phyloP scores from a whole-genome alignment of 2,797 vertebrate genomes.

The Bufotes viridis region DNA sequence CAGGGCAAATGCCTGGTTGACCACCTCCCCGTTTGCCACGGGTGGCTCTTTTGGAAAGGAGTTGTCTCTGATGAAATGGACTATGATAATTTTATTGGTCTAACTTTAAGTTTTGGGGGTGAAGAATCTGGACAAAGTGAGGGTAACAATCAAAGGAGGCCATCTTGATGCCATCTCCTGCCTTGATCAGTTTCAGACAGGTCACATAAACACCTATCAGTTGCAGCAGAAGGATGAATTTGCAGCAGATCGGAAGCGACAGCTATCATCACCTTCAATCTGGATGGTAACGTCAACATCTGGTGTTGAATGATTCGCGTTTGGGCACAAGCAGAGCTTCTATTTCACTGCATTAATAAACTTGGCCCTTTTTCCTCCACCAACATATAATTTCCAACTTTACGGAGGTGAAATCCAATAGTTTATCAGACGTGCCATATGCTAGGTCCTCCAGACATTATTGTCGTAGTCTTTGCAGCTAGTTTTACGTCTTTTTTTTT shows the following conservation, averaged over 20 bases:
- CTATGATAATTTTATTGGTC: background rate
- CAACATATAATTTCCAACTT: constrained; percentile 49
- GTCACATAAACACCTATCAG: constrained; percentile 24
- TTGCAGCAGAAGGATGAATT: constrained; percentile 5
- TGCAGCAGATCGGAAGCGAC: constrained; percentile 19
- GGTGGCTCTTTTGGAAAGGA: background rate
- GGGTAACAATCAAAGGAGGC: background rate
- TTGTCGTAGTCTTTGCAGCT: constrained; percentile 19
- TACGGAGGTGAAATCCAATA: constrained; percentile 42
- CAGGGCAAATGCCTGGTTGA: too few species aligned
- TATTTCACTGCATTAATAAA: constrained; percentile 46
- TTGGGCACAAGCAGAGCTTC: constrained; percentile 31
- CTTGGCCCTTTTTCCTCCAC: constrained; percentile 36
- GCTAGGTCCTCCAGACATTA: constrained; percentile 39
- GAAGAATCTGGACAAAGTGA: background rate
- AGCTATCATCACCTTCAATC: constrained; percentile 45
- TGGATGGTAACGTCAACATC: constrained; percentile 26
- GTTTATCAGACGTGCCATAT: constrained; percentile 47
- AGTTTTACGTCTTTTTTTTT: background rate
- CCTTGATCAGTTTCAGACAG: background rate
- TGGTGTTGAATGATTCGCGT: constrained; percentile 27
- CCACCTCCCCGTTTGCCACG: too few species aligned
- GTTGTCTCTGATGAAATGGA: background rate
- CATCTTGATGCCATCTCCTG: background rate
- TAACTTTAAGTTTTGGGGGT: background rate